These are phyloP conservation scores for Orchestia grillus DNA, from an alignment of 1,140 invertebrate genomes.

Conservation along the genomic window DNA sequence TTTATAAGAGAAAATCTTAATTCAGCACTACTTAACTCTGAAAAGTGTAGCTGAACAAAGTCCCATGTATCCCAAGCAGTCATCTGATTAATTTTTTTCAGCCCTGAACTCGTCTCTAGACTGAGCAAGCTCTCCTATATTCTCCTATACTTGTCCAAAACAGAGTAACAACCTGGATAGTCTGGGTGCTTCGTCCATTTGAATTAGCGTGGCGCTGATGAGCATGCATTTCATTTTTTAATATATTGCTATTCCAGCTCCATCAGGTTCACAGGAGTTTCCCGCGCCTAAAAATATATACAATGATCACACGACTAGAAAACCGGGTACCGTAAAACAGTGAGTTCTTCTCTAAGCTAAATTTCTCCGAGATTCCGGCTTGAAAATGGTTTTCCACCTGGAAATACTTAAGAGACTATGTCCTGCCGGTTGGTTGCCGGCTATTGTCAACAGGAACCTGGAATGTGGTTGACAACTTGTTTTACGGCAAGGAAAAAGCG, in stretches of 20 bases:
- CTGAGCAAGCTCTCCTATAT: too few species aligned
- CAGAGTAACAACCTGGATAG: too few species aligned
- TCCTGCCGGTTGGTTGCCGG: background rate
- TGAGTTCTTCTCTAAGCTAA: background rate
- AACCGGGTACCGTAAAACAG: too few species aligned
- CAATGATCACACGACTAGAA: background rate
- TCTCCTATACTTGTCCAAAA: too few species aligned
- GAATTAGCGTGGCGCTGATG: too few species aligned
- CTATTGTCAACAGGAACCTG: background rate
- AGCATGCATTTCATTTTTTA: background rate
- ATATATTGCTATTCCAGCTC: background rate
- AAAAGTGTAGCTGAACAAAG: too few species aligned
- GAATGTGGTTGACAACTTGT: background rate
- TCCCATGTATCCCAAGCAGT: too few species aligned
- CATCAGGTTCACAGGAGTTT: background rate
- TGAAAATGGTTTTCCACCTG: background rate
- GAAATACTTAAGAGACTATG: background rate
- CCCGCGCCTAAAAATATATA: background rate
- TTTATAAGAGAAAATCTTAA: too few species aligned
- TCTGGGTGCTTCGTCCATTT: too few species aligned
- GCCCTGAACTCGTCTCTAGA: too few species aligned
- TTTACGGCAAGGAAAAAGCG: background rate
- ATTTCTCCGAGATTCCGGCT: background rate
- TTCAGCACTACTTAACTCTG: too few species aligned
- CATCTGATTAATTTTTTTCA: too few species aligned